phyloP scores from a whole-genome alignment of 2,888 invertebrate species.

The Agonopterix arenella region DNA sequence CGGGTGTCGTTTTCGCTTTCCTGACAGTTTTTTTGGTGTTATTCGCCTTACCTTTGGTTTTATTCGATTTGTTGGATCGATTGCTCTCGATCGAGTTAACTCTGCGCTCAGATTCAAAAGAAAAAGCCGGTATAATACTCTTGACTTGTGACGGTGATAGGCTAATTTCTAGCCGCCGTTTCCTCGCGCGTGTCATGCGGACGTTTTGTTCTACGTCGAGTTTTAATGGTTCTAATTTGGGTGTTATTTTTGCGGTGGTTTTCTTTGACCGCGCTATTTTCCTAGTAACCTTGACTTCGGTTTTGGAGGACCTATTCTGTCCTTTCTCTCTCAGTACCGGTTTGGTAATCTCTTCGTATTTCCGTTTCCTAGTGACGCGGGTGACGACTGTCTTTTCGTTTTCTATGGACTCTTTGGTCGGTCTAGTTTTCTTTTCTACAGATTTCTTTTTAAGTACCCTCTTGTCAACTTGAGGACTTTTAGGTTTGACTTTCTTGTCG shows the following conservation, averaged over 20 bases:
- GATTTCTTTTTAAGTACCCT: conserved; percentile 26
- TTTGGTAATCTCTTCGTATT: conserved; percentile 46
- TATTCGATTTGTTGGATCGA: conserved; percentile 31
- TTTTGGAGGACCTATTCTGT: conserved; percentile 46
- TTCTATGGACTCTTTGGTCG: conserved; percentile 64
- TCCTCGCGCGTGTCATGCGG: conserved; percentile 56
- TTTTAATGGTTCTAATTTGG: conserved; percentile 22
- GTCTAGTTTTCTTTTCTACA: conserved; percentile 26
- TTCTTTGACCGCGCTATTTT: conserved; percentile 46
- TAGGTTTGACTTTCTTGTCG: conserved; percentile 19
- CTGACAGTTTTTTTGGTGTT: conserved; percentile 11
- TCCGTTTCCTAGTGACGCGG: conserved; percentile 49
- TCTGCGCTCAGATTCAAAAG: conserved; percentile 54
- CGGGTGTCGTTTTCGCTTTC: conserved; percentile 33
- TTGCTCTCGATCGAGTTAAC: conserved; percentile 47
- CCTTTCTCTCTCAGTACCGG: conserved; percentile 64
- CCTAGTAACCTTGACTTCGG: conserved; percentile 29
- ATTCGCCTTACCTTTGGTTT: conserved; percentile 20
- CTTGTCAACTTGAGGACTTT: conserved; percentile 14
- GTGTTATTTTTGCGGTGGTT: conserved; percentile 18
- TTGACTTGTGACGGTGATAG: conserved; percentile 57
- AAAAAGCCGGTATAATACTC: conserved; percentile 39
- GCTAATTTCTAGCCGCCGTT: conserved; percentile 50
- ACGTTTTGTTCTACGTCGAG: conserved; percentile 34
- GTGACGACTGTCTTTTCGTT: conserved; percentile 50